Percentiles rank a stretch among this genome's conserved stretches.
phyloP scores from a whole-genome alignment of 2,888 invertebrate genomes.

The Erebia ligea region DNA sequence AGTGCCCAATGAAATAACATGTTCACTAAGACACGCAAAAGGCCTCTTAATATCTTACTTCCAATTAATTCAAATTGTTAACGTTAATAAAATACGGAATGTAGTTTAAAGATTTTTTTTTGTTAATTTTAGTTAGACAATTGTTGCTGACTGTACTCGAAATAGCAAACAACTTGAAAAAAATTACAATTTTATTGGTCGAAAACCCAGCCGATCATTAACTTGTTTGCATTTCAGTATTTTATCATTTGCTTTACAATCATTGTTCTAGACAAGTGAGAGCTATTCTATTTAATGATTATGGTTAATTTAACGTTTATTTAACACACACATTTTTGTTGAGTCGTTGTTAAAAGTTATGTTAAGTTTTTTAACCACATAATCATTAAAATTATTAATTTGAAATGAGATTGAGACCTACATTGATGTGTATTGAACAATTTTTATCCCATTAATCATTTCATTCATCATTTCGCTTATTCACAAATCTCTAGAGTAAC shows the following conservation, averaged over 20 bases:
- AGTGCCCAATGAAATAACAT: no score
- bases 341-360: background rate
- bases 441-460: no score
- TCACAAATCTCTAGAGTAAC: no score
- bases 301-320: conserved; percentile 1
- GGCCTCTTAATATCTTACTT: no score
- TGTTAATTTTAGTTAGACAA: background rate
- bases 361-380: conserved; percentile 1
- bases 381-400: conserved; percentile 23
- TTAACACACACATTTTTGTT: background rate
- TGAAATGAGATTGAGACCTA: conserved; percentile 19
- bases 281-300: conserved; percentile 24
- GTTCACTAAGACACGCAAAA: no score
- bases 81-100: no score
- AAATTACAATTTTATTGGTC: background rate
- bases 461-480: no score
- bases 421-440: background rate
- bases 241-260: conserved; percentile 1
- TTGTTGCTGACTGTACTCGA: conserved; percentile 22
- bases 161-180: conserved; percentile 3
- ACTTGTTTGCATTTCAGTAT: conserved; percentile 15
- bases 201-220: background rate
- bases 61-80: no score
- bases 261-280: conserved; percentile 6
- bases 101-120: background rate